Percentiles rank a stretch among this genome's conserved stretches.
phyloP scores from a whole-genome alignment of 2,113 vertebrate species.

The Corythoichthys haematopterus region DNA sequence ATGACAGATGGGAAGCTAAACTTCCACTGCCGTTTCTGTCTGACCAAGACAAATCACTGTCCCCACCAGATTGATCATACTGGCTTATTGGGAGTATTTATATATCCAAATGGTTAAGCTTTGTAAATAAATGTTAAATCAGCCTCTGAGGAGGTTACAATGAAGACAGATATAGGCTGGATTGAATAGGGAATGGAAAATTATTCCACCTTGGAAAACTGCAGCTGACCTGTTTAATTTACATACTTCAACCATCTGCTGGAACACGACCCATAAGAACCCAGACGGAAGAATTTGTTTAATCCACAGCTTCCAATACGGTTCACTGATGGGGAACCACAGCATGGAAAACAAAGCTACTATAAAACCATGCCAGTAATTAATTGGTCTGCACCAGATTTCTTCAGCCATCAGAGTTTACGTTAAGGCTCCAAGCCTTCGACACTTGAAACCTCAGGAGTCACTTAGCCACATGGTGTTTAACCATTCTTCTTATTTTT shows the following conservation, averaged over 20 bases:
- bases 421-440: slow-evolving; percentile 22
- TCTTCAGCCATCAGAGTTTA: slow-evolving; percentile 23
- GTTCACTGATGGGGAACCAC: slow-evolving; percentile 20
- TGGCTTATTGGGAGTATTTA: slow-evolving; percentile 4
- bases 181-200: slow-evolving; percentile 6
- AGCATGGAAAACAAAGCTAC: slow-evolving; percentile 23
- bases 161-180: slow-evolving; percentile 6
- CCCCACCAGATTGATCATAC: slow-evolving; percentile 16
- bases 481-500: slow-evolving; percentile 47
- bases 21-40: slow-evolving; percentile 36
- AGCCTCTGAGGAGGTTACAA: slow-evolving; percentile 9
- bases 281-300: slow-evolving; percentile 11
- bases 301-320: background rate
- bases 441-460: slow-evolving; percentile 22
- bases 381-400: slow-evolving; percentile 34
- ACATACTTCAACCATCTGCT: slow-evolving; percentile 22
- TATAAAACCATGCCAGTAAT: slow-evolving; percentile 17
- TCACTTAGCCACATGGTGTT: slow-evolving; percentile 40
- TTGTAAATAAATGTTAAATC: slow-evolving; percentile 14
- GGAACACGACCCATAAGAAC: background rate
- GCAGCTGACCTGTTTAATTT: slow-evolving; percentile 21
- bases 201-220: slow-evolving; percentile 6
- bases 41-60: slow-evolving; percentile 26
- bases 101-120: slow-evolving; percentile 17
- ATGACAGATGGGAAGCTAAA: slow-evolving; percentile 55